Evolutionary conservation across 2,797 vertebrate species (phyloP).

Genomic region (Crenichthys baileyi): DNA sequence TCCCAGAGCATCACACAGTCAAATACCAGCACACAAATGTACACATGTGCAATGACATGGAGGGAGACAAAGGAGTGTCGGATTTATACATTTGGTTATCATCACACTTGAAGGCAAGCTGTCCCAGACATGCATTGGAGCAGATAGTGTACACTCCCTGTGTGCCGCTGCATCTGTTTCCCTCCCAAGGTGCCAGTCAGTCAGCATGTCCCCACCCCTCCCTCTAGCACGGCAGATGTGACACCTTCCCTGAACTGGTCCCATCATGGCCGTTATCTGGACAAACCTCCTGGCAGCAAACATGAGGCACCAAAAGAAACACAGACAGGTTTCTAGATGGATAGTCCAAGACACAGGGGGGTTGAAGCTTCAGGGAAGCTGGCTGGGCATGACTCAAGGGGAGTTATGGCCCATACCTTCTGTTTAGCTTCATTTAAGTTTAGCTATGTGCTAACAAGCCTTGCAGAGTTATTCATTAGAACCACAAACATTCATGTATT

Average conservation of each 20-base stretch:
- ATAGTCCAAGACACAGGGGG: neutral
- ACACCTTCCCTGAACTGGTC: slow-evolving; percentile 14
- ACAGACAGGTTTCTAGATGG: slow-evolving; percentile 1
- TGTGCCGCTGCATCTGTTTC: neutral
- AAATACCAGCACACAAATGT: slow-evolving; percentile 25
- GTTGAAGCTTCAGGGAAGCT: neutral
- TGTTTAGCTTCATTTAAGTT: neutral
- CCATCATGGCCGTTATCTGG: slow-evolving; percentile 1
- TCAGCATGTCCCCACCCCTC: slow-evolving; percentile 47
- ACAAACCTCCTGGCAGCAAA: slow-evolving; percentile 5
- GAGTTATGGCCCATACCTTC: neutral
- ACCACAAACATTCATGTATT: neutral
- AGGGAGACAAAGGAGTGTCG: slow-evolving; percentile 25
- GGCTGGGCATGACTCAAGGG: neutral
- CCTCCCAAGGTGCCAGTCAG: slow-evolving; percentile 45
- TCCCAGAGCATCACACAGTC: slow-evolving; percentile 45
- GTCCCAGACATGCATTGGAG: slow-evolving; percentile 24
- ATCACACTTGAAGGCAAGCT: neutral
- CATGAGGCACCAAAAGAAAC: neutral
- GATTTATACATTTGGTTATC: slow-evolving; percentile 42
- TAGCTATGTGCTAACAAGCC: neutral
- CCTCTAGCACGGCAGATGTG: slow-evolving; percentile 24
- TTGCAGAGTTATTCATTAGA: neutral
- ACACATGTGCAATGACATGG: slow-evolving; percentile 29
- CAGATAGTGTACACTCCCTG: slow-evolving; percentile 28